Conservation (phyloP, 2,888 invertebrate genomes). For the Papilio gigon region DNA sequence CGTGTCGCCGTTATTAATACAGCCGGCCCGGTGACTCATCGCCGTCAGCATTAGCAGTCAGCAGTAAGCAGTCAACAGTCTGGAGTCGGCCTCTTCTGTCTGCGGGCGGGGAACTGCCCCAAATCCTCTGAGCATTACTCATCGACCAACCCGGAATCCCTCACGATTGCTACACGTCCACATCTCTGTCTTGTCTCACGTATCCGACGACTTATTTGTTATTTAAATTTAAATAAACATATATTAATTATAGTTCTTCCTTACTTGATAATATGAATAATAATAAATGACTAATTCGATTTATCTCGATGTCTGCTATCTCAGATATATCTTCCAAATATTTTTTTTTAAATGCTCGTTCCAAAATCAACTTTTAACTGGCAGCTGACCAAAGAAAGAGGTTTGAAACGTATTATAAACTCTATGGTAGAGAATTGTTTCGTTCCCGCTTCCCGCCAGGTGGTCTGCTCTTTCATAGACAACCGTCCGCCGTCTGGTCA, state of each 20-base stretch:
- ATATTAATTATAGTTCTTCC: too few species aligned
- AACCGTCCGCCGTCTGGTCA: slow-evolving; percentile 74
- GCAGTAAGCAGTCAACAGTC: neutral
- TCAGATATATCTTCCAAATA: too few species aligned
- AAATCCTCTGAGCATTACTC: slow-evolving; percentile 80
- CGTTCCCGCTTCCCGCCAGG: slow-evolving; percentile 8
- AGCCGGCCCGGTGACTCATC: slow-evolving; percentile 72
- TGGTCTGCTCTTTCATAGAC: slow-evolving; percentile 49
- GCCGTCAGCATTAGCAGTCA: slow-evolving; percentile 53
- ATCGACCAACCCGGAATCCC: slow-evolving; percentile 76
- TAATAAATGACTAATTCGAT: too few species aligned
- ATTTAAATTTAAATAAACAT: too few species aligned
- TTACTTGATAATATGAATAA: too few species aligned
- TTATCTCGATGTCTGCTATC: too few species aligned
- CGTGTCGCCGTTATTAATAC: slow-evolving; percentile 81
- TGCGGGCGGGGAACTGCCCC: slow-evolving; percentile 78
- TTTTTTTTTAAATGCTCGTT: neutral
- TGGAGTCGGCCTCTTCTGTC: slow-evolving; percentile 53
- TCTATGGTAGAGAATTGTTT: neutral
- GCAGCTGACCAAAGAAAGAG: slow-evolving; percentile 2
- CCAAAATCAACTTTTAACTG: neutral
- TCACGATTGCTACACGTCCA: neutral
- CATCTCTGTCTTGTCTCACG: neutral
- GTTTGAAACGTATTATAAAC: neutral
- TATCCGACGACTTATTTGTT: neutral